Percentiles rank a stretch among this genome's conserved stretches.
These are phyloP conservation scores for Chorisops tibialis DNA, from an alignment of 2,888 invertebrate species.

Conservation along the genomic window DNA sequence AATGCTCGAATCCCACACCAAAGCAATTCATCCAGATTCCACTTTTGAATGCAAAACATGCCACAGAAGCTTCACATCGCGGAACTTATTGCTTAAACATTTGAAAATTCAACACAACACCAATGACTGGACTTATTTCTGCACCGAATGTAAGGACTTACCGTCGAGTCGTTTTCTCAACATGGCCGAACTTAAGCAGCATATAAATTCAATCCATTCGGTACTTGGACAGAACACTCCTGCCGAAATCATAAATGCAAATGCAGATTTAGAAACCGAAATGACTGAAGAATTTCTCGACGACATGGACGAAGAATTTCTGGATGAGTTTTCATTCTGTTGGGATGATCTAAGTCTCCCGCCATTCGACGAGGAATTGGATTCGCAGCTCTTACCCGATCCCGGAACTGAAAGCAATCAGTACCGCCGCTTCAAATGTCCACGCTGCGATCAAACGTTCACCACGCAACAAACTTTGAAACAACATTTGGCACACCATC, in stretches of 20 bases:
- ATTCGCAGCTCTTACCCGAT: not conserved
- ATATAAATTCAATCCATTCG: conserved; percentile 10
- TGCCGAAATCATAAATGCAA: not conserved
- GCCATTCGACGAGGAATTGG: conserved; percentile 36
- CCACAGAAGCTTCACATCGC: conserved; percentile 29
- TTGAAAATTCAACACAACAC: conserved; percentile 32
- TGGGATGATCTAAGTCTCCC: conserved; percentile 39
- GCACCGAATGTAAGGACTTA: conserved; percentile 26
- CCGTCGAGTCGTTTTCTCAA: not conserved
- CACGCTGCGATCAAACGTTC: conserved; percentile 37
- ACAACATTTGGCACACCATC: conserved; percentile 36
- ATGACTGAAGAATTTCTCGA: conserved; percentile 30
- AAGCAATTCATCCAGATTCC: conserved; percentile 28
- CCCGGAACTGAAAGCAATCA: not conserved
- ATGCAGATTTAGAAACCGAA: conserved; percentile 10
- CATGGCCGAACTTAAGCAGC: not conserved
- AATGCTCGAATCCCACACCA: conserved; percentile 32
- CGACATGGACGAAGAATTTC: conserved; percentile 39
- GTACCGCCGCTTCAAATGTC: conserved; percentile 35
- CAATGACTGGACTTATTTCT: conserved; percentile 33
- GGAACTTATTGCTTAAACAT: conserved; percentile 36
- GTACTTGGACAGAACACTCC: not conserved
- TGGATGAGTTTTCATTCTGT: conserved; percentile 40
- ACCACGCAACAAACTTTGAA: conserved; percentile 33
- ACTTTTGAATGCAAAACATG: conserved; percentile 35